A percentile compares a stretch with the other conserved stretches of the same genome.
Evolutionary conservation across 2,888 invertebrate genomes (phyloP).

Genomic region (Papilio protenor): DNA sequence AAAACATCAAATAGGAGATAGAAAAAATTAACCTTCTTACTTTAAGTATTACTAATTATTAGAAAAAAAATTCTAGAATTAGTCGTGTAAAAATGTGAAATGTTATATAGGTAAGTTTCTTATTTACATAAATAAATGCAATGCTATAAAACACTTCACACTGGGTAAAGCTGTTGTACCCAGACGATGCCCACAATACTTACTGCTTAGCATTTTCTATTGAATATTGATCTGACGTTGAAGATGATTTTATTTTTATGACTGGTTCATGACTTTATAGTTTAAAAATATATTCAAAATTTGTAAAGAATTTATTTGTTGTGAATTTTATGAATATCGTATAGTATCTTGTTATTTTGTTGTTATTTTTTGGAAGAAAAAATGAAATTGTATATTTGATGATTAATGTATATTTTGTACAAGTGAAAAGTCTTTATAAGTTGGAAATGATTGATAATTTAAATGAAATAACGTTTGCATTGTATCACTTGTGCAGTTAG

Average conservation of each 20-base stretch:
- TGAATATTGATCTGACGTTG: slow-evolving; percentile 13
- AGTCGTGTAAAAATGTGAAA: not conserved
- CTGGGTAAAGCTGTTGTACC: not conserved
- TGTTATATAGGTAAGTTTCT: not conserved
- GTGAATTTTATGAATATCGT: not conserved
- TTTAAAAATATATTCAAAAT: not conserved
- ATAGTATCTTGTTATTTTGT: too few species aligned
- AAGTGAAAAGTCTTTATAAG: not conserved
- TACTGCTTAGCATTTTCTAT: slow-evolving; percentile 1
- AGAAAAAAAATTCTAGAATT: not conserved
- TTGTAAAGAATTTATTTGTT: not conserved
- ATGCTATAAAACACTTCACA: not conserved
- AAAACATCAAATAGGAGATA: too few species aligned
- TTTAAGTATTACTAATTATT: too few species aligned
- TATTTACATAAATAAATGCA: not conserved
- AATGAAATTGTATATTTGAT: too few species aligned
- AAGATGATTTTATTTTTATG: not conserved
- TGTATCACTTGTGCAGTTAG: not conserved
- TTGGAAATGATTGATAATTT: not conserved
- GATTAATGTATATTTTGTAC: too few species aligned
- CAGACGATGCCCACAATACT: not conserved
- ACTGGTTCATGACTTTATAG: not conserved
- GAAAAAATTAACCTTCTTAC: not conserved
- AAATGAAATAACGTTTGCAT: not conserved
- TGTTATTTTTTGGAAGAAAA: too few species aligned